Evolutionary conservation across 2,888 invertebrate species (phyloP).

Genomic region (Biston stratarius): DNA sequence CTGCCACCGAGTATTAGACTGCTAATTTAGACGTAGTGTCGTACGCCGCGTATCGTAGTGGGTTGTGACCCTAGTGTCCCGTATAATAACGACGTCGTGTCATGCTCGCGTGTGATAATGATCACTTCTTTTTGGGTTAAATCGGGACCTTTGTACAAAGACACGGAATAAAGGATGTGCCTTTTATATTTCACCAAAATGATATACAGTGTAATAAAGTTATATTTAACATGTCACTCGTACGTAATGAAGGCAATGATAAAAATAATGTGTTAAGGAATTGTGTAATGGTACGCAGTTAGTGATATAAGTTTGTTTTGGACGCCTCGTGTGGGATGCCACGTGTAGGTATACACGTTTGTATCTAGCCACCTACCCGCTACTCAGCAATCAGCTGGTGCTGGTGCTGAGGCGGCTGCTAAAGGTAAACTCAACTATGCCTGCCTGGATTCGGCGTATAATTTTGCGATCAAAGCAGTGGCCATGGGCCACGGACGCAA

Average conservation of each 20-base stretch:
- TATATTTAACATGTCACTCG: not conserved
- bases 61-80: not conserved
- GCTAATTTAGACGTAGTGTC: not conserved
- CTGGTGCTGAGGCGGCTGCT: no score
- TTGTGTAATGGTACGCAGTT: no score
- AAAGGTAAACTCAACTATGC: no score
- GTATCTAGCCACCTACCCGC: no score
- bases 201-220: not conserved
- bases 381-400: no score
- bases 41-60: not conserved
- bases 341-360: no score
- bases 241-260: not conserved
- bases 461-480: no score
- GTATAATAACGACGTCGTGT: constrained; percentile 16
- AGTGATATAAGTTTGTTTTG: no score
- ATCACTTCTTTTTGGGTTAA: constrained; percentile 24
- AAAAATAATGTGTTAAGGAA: not conserved
- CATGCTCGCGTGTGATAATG: constrained; percentile 32
- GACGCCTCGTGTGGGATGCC: no score
- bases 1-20: no score
- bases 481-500: no score
- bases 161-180: constrained; percentile 13
- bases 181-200: not conserved
- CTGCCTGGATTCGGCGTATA: no score
- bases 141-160: constrained; percentile 15